A percentile compares a stretch with the other conserved stretches of the same genome.
Conservation (phyloP, 2,888 invertebrate genomes). For the Panzeria rudis region DNA sequence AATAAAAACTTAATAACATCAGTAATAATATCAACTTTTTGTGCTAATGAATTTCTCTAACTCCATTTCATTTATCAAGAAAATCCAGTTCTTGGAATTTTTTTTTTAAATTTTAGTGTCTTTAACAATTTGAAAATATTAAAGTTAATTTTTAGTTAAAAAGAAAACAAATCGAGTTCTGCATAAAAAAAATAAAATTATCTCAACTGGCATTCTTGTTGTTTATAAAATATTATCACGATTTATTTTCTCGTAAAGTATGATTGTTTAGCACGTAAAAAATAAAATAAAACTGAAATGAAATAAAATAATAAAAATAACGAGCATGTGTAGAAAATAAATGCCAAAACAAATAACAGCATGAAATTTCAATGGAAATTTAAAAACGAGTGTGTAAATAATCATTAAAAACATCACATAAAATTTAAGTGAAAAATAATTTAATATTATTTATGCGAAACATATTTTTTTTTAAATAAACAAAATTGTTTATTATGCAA, state of each 20-base stretch:
- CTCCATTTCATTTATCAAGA: background rate
- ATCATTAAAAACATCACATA: constrained; percentile 19
- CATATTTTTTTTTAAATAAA: background rate
- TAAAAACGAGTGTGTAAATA: constrained; percentile 24
- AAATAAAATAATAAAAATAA: constrained; percentile 34
- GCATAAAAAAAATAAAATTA: constrained; percentile 7
- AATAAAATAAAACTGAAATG: constrained; percentile 5
- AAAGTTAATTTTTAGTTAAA: background rate
- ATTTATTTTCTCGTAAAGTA: constrained; percentile 22
- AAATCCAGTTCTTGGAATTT: background rate
- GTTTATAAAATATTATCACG: constrained; percentile 49
- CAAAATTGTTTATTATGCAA: background rate
- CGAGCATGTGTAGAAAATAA: constrained; percentile 50
- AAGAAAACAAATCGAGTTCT: background rate
- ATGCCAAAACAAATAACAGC: constrained; percentile 36
- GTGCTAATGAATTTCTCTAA: constrained; percentile 6
- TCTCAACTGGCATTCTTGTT: constrained; percentile 6
- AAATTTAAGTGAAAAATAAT: background rate
- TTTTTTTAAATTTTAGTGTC: background rate
- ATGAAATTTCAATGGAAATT: constrained; percentile 24
- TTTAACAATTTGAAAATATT: constrained; percentile 2
- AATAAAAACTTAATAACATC: no score
- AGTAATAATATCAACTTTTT: no score
- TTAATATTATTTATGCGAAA: background rate
- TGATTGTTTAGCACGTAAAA: constrained; percentile 35